These are phyloP conservation scores for Lutraria rhynchaena DNA, from an alignment of 1,140 invertebrate genomes.

Conservation along the genomic window DNA sequence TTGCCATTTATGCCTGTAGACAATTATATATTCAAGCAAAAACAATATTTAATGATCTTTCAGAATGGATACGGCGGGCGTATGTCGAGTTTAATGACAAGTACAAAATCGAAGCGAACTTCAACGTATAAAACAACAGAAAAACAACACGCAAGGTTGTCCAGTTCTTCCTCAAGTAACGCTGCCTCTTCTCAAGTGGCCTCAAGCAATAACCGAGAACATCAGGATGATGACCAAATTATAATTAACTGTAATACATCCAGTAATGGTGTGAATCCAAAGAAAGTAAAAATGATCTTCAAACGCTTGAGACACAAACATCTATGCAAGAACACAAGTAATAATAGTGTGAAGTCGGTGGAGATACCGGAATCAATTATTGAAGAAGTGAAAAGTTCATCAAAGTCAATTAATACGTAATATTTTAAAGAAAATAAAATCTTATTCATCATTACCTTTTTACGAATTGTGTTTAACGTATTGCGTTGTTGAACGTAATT, in stretches of 20 bases:
- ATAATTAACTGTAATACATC: background rate
- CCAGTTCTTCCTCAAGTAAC: background rate
- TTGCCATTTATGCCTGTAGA: too few species aligned
- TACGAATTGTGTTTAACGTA: too few species aligned
- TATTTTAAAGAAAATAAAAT: too few species aligned
- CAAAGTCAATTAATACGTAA: too few species aligned
- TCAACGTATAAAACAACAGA: background rate
- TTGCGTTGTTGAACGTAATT: too few species aligned
- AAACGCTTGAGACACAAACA: constrained; percentile 12
- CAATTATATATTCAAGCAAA: too few species aligned
- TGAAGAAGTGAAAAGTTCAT: background rate
- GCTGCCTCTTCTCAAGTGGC: too few species aligned
- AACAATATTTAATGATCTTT: too few species aligned
- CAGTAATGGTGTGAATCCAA: background rate
- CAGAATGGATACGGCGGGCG: background rate
- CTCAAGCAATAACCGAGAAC: background rate
- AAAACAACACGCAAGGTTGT: background rate
- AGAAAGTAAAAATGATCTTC: constrained; percentile 22
- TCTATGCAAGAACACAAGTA: constrained; percentile 2
- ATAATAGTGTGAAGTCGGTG: background rate
- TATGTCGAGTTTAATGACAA: constrained; percentile 3
- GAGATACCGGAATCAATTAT: background rate
- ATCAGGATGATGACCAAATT: background rate
- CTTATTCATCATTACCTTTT: too few species aligned
- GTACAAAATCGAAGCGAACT: background rate